Base-by-base conservation (phyloP, 2,797 vertebrate genomes). In the Phoxinus dragarum region DNA sequence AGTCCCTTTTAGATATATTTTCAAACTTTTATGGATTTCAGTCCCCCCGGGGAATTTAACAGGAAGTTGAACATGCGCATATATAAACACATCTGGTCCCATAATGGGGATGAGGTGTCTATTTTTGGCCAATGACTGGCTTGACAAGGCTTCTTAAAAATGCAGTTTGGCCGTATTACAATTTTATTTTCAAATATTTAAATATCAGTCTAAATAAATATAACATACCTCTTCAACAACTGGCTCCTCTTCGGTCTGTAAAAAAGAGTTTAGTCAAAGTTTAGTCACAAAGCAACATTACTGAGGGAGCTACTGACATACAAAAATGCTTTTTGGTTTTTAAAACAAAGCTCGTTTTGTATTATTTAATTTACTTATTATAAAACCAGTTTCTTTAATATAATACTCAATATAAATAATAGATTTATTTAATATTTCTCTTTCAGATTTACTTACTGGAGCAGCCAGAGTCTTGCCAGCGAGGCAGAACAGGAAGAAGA, bases 401-500 rank as follows among this genome's bases (percentile, higher is more conserved):
- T 17, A 38, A 67, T n/a, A 36, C 47, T 49, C n/a, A 19, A 77
- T 64, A 34, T 5, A 52, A 34, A 72, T 72, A n/a, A 34, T 80
- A 47, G 16, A 42, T 31, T 34, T 73, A 34, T 61, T 73, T 61
- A 68, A 44, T 27, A 8, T 47, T 9, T 80, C 0, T 19, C 10
- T 80, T 80, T 38, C 27, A 71, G 61, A 49, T 72, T 88, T 12
- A 97, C 98, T 98, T 90, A 99, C 98, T 73, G 97, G 97, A 52
- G 95, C 96, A 89, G 98, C 96, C 94, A 97, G 89, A 91, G 96
- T 96, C 91, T 95, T 96, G 91, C 97, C 97, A 77, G 96, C 97
- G 93, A 99, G 96, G 96, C 97, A 99, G 86, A 99, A 91, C 88
- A 98, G 90, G 92, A 99, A 98, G 92, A 98, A 93, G n/a, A 99